Conservation (phyloP, 2,888 invertebrate species). For the Pseudococcus viburni region DNA sequence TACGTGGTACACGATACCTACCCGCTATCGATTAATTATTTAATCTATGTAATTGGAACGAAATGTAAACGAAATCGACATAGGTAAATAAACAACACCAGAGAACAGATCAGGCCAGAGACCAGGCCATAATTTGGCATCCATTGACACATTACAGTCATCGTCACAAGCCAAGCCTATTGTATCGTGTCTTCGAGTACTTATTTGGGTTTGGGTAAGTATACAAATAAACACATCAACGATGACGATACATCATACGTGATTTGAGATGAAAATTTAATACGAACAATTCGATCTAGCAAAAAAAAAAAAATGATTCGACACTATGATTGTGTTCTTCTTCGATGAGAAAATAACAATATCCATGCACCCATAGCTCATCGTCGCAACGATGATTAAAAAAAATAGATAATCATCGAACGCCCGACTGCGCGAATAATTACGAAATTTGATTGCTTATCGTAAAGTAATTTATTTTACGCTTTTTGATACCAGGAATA, state of each 20-base stretch:
- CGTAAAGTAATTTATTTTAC: neutral
- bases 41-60: slow-evolving; percentile 27
- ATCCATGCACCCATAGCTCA: slow-evolving; percentile 14
- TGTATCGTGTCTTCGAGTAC: neutral
- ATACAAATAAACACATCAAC: neutral
- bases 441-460: neutral
- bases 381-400: neutral
- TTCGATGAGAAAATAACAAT: neutral
- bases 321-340: neutral
- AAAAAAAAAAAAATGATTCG: too few relatives aligned
- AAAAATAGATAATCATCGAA: slow-evolving; percentile 3
- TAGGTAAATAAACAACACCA: slow-evolving; percentile 3
- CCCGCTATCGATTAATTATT: neutral
- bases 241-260: neutral
- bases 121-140: slow-evolving; percentile 1
- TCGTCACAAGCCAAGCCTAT: neutral
- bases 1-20: neutral
- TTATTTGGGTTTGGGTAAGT: neutral
- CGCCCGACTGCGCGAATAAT: slow-evolving; percentile 1
- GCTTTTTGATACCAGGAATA: neutral
- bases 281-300: neutral
- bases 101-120: neutral
- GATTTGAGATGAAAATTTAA: neutral
- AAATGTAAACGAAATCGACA: slow-evolving; percentile 18
- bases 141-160: neutral